Percentiles rank a stretch among this genome's conserved stretches.
Conservation (phyloP, 1,140 invertebrate genomes). For the Drosophila lacertosa region DNA sequence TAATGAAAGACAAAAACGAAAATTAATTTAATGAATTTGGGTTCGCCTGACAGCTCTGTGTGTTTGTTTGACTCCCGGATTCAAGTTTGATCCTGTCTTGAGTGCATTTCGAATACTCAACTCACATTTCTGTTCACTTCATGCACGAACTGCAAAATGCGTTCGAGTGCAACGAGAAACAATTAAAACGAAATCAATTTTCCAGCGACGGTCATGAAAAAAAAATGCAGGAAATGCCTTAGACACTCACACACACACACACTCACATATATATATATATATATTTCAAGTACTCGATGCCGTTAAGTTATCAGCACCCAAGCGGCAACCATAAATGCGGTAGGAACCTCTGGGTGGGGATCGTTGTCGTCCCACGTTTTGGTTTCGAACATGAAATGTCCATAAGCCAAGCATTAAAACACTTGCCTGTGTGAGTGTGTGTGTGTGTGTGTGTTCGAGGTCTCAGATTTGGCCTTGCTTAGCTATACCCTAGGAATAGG, state of each 20-base stretch:
- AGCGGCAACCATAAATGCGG: constrained; percentile 55
- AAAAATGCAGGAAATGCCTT: constrained; percentile 42
- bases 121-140: constrained; percentile 34
- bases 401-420: constrained; percentile 57
- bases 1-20: constrained; percentile 7
- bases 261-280: background rate
- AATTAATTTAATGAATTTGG: constrained; percentile 36
- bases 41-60: constrained; percentile 3
- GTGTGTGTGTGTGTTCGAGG: background rate
- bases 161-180: constrained; percentile 56
- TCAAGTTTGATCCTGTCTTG: constrained; percentile 23
- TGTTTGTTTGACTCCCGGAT: constrained; percentile 8
- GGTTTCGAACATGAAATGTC: constrained; percentile 44
- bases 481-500: constrained; percentile 4
- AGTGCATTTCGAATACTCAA: constrained; percentile 21
- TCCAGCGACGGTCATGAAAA: constrained; percentile 34
- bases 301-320: constrained; percentile 55
- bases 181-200: constrained; percentile 63
- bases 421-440: constrained; percentile 27
- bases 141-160: constrained; percentile 59
- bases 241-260: constrained; percentile 11
- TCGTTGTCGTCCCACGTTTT: constrained; percentile 23
- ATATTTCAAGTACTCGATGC: constrained; percentile 47
- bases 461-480: constrained; percentile 34
- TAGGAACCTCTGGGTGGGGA: constrained; percentile 22